Evolutionary conservation across 2,113 vertebrate genomes (phyloP), one percentile per base, ranked within the genome.

Genomic region (Sylvia atricapilla): DNA sequence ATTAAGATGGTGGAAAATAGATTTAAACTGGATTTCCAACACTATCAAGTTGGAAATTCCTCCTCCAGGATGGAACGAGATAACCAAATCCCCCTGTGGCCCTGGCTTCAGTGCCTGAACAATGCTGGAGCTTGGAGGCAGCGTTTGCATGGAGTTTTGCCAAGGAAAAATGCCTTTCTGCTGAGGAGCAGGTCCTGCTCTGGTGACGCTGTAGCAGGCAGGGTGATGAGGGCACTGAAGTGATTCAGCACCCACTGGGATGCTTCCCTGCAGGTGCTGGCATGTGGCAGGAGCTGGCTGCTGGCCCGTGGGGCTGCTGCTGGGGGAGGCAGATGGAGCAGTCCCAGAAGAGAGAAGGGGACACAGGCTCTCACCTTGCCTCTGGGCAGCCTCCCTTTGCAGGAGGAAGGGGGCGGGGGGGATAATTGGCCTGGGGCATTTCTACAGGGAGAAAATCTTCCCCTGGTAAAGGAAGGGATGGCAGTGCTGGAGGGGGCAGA

Each of bases 181-280:
- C 15, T 43, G 59, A 63, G 58, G 35, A 82, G 49, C 2, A 0
- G 63, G 68, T 35, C 50, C 55, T 55, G 72, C 50, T 66, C 18
- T 0, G 1, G 64, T 64, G 81, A 87, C 1, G 10, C 76, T 47
- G 59, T 2, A 4, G 33, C 84, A 56, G 63, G 49, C 75, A 72
- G 63, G 72, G 1, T 1, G 23, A 50, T 63, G 56, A 0, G 0
- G 58, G 28, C 1, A 7, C 56, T 3, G 28, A 44, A 58, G 83
- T 86, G 86, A 92, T 88, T 94, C 93, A 86, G 83, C 68, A 52
- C 47, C 47, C 3, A 1, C 39, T 4, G 9, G 87, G 58, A 83
- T 41, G 17, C 23, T 63, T 41, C 43, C 55, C 39, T 41, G 35
- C 7, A 41, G 11, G 52, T 69, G 56, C 83, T 69, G 83, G 67